Conservation (phyloP, 1,140 invertebrate genomes). For the Uloborus diversus region DNA sequence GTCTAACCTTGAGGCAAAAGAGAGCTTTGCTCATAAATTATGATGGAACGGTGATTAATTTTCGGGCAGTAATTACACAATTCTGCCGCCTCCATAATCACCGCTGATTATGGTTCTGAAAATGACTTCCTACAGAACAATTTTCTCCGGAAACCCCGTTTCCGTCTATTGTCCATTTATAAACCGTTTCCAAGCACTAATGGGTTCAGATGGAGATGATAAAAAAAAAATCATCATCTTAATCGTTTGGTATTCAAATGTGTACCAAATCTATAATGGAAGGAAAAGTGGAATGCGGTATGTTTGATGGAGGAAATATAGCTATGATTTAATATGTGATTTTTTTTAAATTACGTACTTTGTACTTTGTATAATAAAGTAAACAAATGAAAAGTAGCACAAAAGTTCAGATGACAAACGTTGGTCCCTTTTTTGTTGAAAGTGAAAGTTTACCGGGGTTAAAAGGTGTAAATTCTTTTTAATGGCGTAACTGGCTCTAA, state of each 20-base stretch:
- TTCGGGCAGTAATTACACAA: conserved; percentile 47
- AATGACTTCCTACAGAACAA: conserved; percentile 43
- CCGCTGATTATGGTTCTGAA: conserved; percentile 35
- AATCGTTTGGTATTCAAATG: conserved; percentile 8
- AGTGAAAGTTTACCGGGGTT: no score
- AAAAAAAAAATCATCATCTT: conserved; percentile 10
- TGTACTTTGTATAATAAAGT: no score
- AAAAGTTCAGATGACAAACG: no score
- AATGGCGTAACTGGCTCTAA: no score
- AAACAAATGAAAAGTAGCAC: no score
- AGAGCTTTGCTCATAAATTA: background rate
- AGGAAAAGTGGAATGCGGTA: background rate
- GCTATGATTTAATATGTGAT: no score
- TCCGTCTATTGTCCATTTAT: conserved; percentile 23
- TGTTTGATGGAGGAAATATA: no score
- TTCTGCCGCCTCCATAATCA: conserved; percentile 45
- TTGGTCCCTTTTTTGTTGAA: no score
- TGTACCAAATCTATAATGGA: background rate
- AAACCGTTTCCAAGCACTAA: conserved; percentile 23
- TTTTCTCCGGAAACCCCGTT: conserved; percentile 17
- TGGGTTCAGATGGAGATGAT: conserved; percentile 1
- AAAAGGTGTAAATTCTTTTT: no score
- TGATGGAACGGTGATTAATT: conserved; percentile 18
- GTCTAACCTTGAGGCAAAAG: no score
- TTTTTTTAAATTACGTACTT: no score